phyloP scores from a whole-genome alignment of 2,113 vertebrate genomes.

The Oncorhynchus clarkii region DNA sequence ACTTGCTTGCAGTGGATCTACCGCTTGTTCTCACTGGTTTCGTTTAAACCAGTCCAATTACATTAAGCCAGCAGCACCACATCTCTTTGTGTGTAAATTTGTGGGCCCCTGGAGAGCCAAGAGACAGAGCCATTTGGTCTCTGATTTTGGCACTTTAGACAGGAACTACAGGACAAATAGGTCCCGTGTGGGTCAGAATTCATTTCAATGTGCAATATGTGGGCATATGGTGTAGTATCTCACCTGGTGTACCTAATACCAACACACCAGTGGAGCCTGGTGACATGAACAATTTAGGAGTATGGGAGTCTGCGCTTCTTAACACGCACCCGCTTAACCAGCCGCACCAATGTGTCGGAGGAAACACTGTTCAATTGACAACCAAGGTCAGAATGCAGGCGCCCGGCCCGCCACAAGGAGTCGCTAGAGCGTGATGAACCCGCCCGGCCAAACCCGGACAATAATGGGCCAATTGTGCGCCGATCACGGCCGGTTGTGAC shows the following conservation, averaged over 20 bases:
- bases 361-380: too few relatives aligned
- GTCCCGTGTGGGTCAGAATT: slow-evolving; percentile 10
- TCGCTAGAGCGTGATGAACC: too few relatives aligned
- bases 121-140: background rate
- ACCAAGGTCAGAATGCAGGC: too few relatives aligned
- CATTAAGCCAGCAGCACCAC: slow-evolving; percentile 22
- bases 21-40: slow-evolving; percentile 35
- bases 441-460: too few relatives aligned
- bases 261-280: background rate
- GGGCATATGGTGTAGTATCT: background rate
- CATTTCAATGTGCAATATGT: slow-evolving; percentile 18
- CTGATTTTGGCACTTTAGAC: slow-evolving; percentile 19
- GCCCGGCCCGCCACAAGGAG: too few relatives aligned
- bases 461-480: too few relatives aligned
- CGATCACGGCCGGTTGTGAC: too few relatives aligned
- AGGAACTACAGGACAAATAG: background rate
- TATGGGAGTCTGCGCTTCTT: background rate
- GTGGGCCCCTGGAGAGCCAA: slow-evolving; percentile 4
- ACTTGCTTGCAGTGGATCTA: slow-evolving; percentile 46
- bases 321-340: too few relatives aligned
- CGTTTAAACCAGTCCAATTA: slow-evolving; percentile 36
- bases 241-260: background rate
- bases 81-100: slow-evolving; percentile 23
- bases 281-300: background rate
- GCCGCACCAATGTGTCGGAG: too few relatives aligned